Conservation (phyloP, 1,140 invertebrate species). For the Brachionus calyciflorus region DNA sequence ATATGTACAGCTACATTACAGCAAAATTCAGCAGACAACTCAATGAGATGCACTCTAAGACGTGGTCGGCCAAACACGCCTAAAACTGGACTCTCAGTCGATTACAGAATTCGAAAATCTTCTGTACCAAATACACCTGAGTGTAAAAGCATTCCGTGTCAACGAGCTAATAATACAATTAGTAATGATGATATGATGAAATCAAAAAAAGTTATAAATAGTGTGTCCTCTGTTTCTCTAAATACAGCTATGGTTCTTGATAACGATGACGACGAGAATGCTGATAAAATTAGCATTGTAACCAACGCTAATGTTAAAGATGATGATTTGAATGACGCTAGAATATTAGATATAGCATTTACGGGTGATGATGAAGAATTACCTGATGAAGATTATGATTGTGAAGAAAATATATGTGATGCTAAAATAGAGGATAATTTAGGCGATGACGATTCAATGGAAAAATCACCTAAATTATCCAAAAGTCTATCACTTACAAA, state of each 20-base stretch:
- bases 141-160: neutral
- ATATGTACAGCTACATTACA: constrained; percentile 20
- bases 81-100: constrained; percentile 40
- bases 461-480: constrained; percentile 5
- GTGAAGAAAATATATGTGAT: constrained; percentile 25
- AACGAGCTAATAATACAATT: constrained; percentile 26
- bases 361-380: constrained; percentile 23
- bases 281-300: constrained; percentile 28
- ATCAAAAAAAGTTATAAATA: neutral
- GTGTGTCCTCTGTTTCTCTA: constrained; percentile 3
- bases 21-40: constrained; percentile 11
- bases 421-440: neutral
- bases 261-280: constrained; percentile 39
- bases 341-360: constrained; percentile 18
- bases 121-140: constrained; percentile 44
- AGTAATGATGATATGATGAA: constrained; percentile 27
- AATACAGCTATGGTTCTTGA: constrained; percentile 41
- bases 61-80: constrained; percentile 36
- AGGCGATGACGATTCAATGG: neutral
- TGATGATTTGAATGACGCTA: constrained; percentile 33
- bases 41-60: constrained; percentile 34
- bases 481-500: neutral
- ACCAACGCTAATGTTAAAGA: neutral
- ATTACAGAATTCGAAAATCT: constrained; percentile 40
- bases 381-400: neutral